Conservation (phyloP, 2,113 vertebrate genomes). For the Poicephalus gulielmi region DNA sequence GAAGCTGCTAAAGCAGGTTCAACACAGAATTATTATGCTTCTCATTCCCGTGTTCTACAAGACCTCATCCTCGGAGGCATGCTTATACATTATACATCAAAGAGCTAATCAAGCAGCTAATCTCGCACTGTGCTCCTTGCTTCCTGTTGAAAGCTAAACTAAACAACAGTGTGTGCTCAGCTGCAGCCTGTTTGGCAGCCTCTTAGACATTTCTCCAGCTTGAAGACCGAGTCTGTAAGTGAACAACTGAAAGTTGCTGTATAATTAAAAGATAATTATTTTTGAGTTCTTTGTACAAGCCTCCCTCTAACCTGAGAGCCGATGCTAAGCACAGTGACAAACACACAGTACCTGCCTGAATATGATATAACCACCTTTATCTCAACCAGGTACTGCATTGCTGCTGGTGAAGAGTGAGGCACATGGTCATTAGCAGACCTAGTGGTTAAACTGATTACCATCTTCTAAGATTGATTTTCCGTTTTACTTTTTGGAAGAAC, state of each 20-base stretch:
- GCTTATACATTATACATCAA: not conserved
- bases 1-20: not conserved
- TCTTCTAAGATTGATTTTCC: not conserved
- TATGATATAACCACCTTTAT: not conserved
- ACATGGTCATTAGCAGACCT: not conserved
- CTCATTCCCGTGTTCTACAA: not conserved
- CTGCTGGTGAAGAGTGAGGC: not conserved
- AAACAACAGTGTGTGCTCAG: constrained; percentile 2
- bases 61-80: not conserved
- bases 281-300: not conserved
- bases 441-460: not conserved
- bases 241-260: not conserved
- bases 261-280: not conserved
- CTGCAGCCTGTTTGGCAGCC: not conserved
- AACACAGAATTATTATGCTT: not conserved
- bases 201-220: not conserved
- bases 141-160: constrained; percentile 7
- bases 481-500: not conserved
- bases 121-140: not conserved
- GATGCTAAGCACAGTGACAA: not conserved
- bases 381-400: not conserved
- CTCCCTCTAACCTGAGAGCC: not conserved
- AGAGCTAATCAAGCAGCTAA: not conserved
- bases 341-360: not conserved
- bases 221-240: not conserved